A percentile compares a stretch with the other conserved stretches of the same genome.
These are phyloP conservation scores for Nomia melanderi DNA, from an alignment of 1,140 invertebrate species.

Conservation along the genomic window DNA sequence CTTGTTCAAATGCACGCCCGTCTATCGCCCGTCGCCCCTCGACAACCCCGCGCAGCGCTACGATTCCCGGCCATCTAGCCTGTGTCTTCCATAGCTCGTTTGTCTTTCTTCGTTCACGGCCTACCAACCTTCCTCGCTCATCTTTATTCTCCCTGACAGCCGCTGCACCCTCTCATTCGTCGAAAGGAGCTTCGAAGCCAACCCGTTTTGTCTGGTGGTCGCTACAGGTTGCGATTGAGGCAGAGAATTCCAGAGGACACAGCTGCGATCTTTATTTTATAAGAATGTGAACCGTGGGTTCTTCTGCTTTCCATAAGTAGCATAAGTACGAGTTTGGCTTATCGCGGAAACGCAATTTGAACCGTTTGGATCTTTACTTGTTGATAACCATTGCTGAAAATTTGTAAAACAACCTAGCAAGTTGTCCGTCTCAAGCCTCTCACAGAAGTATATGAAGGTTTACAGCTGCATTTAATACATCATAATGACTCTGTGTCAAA, in stretches of 20 bases:
- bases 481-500: too few species aligned
- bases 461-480: too few species aligned
- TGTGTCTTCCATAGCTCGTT: conserved; percentile 22
- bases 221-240: neutral
- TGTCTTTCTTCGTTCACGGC: conserved; percentile 11
- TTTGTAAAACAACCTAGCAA: too few species aligned
- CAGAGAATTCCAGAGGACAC: conserved; percentile 9
- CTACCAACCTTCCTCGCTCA: neutral
- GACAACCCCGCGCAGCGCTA: too few species aligned
- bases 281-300: conserved; percentile 33
- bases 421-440: too few species aligned
- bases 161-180: neutral
- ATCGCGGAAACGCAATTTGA: too few species aligned
- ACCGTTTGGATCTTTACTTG: too few species aligned
- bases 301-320: too few species aligned
- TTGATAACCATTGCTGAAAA: too few species aligned
- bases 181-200: conserved; percentile 29
- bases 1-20: conserved; percentile 46
- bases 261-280: conserved; percentile 31
- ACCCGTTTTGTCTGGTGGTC: neutral
- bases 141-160: too few species aligned
- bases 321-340: too few species aligned
- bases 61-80: conserved; percentile 3
- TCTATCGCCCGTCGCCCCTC: conserved; percentile 3
- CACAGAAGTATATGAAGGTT: too few species aligned